Base-by-base conservation (phyloP, 2,888 invertebrate species). In the Drosophila austrosaltans region DNA sequence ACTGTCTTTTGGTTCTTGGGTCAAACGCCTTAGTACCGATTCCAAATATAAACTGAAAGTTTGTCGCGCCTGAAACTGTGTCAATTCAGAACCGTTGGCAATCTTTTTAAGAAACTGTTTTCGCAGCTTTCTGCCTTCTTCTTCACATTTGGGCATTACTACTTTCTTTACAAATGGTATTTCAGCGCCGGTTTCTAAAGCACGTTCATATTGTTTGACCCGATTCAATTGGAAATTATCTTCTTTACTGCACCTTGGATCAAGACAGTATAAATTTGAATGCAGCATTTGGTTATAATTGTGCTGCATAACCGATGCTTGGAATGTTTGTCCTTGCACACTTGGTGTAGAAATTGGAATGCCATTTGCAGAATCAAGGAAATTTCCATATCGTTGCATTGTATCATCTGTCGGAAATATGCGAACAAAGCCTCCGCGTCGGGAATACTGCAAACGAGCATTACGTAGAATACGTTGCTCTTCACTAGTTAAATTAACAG, bases 331-430 rank as follows among this genome's bases (percentile, higher is more conserved):
- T 83, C 94, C 94, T 91, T 93, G 93, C 28, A 94, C 91, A 2
- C 94, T 93, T 40, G 94, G 93, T 3, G 95, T 95, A 64, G 95
- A 94, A 54, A 96, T 94, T 0, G 96, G 96, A 81, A 96, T 94
- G 62, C 97, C 97, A 28, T 95, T 95, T 58, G 94, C 93, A 0
- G 96, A 94, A 93, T 97, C 96, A 57, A 97, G 93, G 89, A 96
- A 97, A 87, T 95, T 95, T 12, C 96, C 95, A 91, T 97, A 97
- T 90, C 95, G 95, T 90, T 95, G 94, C 97, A 98, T 98, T 22
- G 97, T 96, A 91, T 97, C 97, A 73, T 96, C 94, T 25, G 97
- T 96, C 22, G 98, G 98, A 93, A 98, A 98, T 83, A 98, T 97
- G 58, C 98, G 93, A 8, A 98, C 96, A 93, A 96, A 98, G 36